Conservation (phyloP, 1,140 invertebrate genomes). For the Anastatus disparis region DNA sequence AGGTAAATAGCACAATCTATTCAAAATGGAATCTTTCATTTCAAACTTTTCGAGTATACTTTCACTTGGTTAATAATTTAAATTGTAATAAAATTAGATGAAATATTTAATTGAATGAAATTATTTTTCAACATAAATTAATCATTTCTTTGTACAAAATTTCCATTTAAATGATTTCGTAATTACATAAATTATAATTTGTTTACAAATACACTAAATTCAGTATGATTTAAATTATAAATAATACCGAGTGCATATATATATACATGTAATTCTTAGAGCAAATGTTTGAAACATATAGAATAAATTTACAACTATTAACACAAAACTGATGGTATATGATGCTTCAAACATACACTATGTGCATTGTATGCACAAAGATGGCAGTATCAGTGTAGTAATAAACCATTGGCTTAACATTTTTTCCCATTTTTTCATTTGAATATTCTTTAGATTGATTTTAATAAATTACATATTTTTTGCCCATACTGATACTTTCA, state of each 20-base stretch:
- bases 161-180: slow-evolving; percentile 16
- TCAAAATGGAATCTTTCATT: background rate
- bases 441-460: background rate
- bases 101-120: background rate
- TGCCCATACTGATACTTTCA: slow-evolving; percentile 5
- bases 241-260: slow-evolving; percentile 25
- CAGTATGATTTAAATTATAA: slow-evolving; percentile 5
- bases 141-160: background rate
- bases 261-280: slow-evolving; percentile 22
- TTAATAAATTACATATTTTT: slow-evolving; percentile 16
- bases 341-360: slow-evolving; percentile 34
- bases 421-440: background rate
- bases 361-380: slow-evolving; percentile 25
- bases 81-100: slow-evolving; percentile 11
- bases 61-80: slow-evolving; percentile 7
- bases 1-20: too few relatives aligned
- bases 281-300: background rate
- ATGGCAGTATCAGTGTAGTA: slow-evolving; percentile 44
- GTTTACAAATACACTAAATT: slow-evolving; percentile 12
- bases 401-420: background rate
- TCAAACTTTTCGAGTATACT: slow-evolving; percentile 13
- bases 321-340: slow-evolving; percentile 24
- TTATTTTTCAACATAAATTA: background rate
- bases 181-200: background rate
- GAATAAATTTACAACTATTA: slow-evolving; percentile 7